Conservation (phyloP, 92 coral and sea anemone species). For the Phenganax subtilis region DNA sequence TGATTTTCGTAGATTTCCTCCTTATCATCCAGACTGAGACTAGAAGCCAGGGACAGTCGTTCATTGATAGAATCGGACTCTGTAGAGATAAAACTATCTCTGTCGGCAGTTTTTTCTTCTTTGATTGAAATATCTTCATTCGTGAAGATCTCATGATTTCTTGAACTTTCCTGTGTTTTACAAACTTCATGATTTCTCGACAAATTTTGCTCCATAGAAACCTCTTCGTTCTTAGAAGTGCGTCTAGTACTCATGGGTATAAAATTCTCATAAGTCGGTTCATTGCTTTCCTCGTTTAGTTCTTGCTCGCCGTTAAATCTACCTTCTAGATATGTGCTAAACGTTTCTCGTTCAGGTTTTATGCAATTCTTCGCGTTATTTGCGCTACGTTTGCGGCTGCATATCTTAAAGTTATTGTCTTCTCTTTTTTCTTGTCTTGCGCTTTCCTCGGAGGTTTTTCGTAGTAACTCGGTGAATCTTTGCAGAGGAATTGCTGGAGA, state of each 20-base stretch:
- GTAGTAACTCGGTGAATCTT: constrained; percentile 3
- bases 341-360: constrained; percentile 11
- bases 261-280: constrained; percentile 10
- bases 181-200: too few relatives aligned
- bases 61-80: neutral
- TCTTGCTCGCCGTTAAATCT: constrained; percentile 5
- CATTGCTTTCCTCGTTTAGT: neutral
- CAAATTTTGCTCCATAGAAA: too few relatives aligned
- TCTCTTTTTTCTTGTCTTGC: neutral
- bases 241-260: neutral
- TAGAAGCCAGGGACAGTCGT: constrained; percentile 16
- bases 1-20: constrained; percentile 13
- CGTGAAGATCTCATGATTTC: too few relatives aligned
- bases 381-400: neutral
- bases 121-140: too few relatives aligned
- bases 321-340: constrained; percentile 28
- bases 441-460: neutral
- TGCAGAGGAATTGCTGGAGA: constrained; percentile 18
- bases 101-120: neutral
- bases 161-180: too few relatives aligned
- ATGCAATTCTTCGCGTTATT: neutral
- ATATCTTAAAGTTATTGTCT: neutral
- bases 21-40: constrained; percentile 25
- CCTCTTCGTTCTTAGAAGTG: too few relatives aligned
- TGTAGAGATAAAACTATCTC: neutral